Evolutionary conservation across 2,113 vertebrate species (phyloP).

Genomic region (Scophthalmus maximus): DNA sequence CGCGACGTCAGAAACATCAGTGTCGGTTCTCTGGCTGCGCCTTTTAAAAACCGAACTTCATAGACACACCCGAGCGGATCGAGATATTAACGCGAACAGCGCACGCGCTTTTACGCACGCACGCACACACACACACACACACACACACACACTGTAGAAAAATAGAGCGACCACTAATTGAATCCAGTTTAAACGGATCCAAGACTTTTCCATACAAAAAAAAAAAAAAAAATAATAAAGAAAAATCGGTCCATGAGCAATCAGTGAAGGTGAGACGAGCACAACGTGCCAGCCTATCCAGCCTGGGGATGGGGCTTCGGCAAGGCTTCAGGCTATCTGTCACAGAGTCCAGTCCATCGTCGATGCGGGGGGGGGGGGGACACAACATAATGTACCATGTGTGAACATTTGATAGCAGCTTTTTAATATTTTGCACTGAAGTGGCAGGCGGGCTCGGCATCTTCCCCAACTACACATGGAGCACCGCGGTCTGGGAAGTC

Average conservation of each 20-base stretch:
- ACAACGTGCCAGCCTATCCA: constrained; percentile 51
- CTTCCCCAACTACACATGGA: constrained; percentile 85
- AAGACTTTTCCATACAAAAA: constrained; percentile 64
- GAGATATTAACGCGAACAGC: constrained; percentile 59
- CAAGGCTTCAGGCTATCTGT: constrained; percentile 48
- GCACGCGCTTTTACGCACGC: constrained; percentile 5
- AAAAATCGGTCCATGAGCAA: constrained; percentile 44
- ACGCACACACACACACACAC: neutral
- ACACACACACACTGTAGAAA: constrained; percentile 66
- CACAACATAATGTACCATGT: constrained; percentile 50
- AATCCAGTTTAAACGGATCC: constrained; percentile 51
- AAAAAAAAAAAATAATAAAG: constrained; percentile 19
- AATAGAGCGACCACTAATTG: constrained; percentile 75
- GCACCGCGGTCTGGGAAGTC: constrained; percentile 79
- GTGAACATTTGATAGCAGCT: constrained; percentile 74
- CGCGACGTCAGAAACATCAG: constrained; percentile 89
- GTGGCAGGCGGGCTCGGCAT: constrained; percentile 7
- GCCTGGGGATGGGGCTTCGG: constrained; percentile 33
- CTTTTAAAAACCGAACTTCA: constrained; percentile 98
- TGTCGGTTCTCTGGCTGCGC: constrained; percentile 91
- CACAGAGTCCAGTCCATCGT: constrained; percentile 35
- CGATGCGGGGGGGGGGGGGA: constrained; percentile 17
- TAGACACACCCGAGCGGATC: constrained; percentile 87
- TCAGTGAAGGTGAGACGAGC: constrained; percentile 64
- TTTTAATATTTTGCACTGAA: constrained; percentile 53